Base-by-base conservation (phyloP, 2,888 invertebrate genomes). In the Harpalus rubripes region DNA sequence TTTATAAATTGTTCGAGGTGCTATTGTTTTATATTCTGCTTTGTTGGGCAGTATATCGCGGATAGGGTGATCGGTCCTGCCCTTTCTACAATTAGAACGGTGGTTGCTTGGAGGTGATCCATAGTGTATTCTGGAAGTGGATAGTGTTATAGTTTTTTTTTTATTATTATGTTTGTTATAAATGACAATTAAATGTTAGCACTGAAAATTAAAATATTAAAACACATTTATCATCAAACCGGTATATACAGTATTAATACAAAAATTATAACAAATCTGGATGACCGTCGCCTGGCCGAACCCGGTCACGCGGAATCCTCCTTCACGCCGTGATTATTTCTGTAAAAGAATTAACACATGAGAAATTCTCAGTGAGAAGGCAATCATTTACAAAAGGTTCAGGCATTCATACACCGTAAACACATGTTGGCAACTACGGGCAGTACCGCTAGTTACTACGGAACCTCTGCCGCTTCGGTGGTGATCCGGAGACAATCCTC, bases 31-130 rank as follows among this genome's bases (percentile, higher is more conserved):
- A 80, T 80, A 15, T 61, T 58, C 8, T 59, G 68, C 8, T 63
- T 84, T 41, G 79, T 78, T 61, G 79, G 84, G 52, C 78, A 84
- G 65, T 78, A 84, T 41, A 80, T 80, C 15, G 79, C 79, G n/a
- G 59, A 59, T 10, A 79, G 26, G 22, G 79, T 59, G 8, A 79
- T 56, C 56, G 56, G 79, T 16, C 79, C 79, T 52, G 58, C 59
- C 58, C 7, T 26, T 58, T 59, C 59, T 59, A 58, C 58, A 15
- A 79, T 39, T 22, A 80, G 58, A 22, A 79, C 79, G 1, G 59
- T 59, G 7, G 26, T 61, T 79, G 79, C 79, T 22, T 79, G 79
- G 7, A 79, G 79, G 59, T 79, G 79, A 12, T 79, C 79, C 32
- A 59, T 61, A 18, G 12, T 59, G 26, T 79, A 79, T 61, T 79